Base-by-base conservation (phyloP, 2,888 invertebrate genomes). In the Metacarcinus magister region DNA sequence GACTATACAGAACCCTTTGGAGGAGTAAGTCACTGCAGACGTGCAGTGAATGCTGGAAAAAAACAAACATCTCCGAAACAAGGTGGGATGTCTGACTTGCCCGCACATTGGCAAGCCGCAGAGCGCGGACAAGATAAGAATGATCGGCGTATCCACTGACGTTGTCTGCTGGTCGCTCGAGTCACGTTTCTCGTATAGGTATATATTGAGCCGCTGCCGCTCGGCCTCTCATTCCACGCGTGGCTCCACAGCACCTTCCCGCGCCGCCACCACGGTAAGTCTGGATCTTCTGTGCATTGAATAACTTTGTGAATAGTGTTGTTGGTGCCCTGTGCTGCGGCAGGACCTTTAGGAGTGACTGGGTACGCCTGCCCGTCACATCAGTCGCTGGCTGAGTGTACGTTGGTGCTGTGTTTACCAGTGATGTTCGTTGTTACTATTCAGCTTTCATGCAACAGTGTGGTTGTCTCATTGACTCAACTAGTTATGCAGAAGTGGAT, bases 151-250 rank as follows among this genome's bases (percentile, higher is more conserved):
- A 39, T 39, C 39, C 39, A 39, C 39, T 39, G 39, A 82, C 75
- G 75, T 28, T n/a, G n/a, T 28, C 32, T 28, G 10, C 75, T 82
- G 75, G 28, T 87, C 39, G 39, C 87, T 13, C 32, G 75, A 32
- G 87, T 87, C 87, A 87, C 87, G 87, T 87, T 13, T 87, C 10
- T n/a, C 87, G 1, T 39, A 39, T 39, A 39, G 87, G 39, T 87
- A 87, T 87, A 87, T 87, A 87, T 87, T 39, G 87, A 87, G 87
- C 87, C 87, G 39, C 39, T 39, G 32, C 87, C 10, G 87, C 87
- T 87, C 39, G 10, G 39, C 32, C 87, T 32, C 16, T 39, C 87
- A 87, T 87, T 87, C 87, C 87, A 23, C 8, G 75, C 87, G 32
- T 8, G 87, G 13, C 87, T 13, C 32, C 87, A 1, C 32, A 32